Evolutionary conservation across 2,797 vertebrate species (phyloP).

Genomic region (Muscicapa striata): DNA sequence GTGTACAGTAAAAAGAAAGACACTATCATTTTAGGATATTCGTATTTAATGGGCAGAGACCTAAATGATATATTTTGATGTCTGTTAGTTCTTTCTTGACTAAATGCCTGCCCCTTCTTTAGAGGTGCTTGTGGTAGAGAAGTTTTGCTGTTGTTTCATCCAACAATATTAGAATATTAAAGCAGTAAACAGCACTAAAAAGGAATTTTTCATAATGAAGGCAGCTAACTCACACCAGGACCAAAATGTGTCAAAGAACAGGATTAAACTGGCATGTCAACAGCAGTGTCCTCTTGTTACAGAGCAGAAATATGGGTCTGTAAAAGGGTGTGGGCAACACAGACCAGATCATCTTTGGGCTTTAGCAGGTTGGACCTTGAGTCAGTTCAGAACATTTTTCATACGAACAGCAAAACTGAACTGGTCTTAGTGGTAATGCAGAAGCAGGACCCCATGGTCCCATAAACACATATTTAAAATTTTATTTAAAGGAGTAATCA

Average conservation of each 20-base stretch:
- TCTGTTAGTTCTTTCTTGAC: not conserved
- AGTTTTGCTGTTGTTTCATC: not conserved
- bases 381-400: not conserved
- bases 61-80: not conserved
- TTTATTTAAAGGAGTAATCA: not conserved
- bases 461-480: fast-evolving
- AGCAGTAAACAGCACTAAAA: not conserved
- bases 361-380: not conserved
- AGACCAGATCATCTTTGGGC: not conserved
- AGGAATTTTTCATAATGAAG: not conserved
- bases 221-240: not conserved
- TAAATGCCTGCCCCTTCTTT: not conserved
- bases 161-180: not conserved
- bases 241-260: not conserved
- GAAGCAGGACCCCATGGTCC: not conserved
- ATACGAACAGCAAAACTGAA: not conserved
- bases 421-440: not conserved
- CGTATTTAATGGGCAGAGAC: not conserved
- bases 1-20: not conserved
- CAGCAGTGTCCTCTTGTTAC: not conserved
- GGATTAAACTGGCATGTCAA: not conserved
- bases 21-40: not conserved
- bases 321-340: not conserved
- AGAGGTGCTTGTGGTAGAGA: not conserved
- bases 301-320: not conserved